Base-by-base conservation (phyloP, 2,888 invertebrate species). In the Tubulanus polymorphus region DNA sequence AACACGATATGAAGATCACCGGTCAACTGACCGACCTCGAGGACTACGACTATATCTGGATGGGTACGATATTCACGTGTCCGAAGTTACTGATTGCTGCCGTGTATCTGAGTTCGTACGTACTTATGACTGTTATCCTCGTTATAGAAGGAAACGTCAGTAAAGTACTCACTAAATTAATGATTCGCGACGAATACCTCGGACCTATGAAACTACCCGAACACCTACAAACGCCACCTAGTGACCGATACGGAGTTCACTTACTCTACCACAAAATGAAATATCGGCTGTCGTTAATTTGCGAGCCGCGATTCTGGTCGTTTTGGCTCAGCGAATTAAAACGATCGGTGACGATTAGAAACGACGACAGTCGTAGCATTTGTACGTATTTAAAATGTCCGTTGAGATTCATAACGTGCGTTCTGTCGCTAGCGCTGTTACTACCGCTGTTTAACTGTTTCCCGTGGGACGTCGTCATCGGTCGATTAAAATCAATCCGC, bases 231-330 rank as follows among this genome's bases (percentile, higher is more conserved):
- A 29, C 25, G 18, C 41, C 51, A 26, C n/a, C 23, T 20, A 20
- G 20, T 15, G 35, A 29, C 20, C 25, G 28, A 6, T 26, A 51
- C 10, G 41, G 37, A 5, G 25, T 51, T n/a, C 37, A 32, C 12
- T 15, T 37, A n/a, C 25, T 51, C n/a, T 51, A 51, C 27, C 51
- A 51, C 18, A 51, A 51, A 41, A 51, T 51, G 51, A 23, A 37
- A 25, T 51, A 15, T 15, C 25, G 51, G 5, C 41, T 51, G 25
- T 37, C 35, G 26, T 35, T 51, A 18, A 51, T 51, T 25, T 20
- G 25, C 15, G 51, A 51, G 15, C 51, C 51, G 20, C 30, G 51
- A 20, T 51, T 51, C 25, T 51, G 51, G 51, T 27, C 20, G 5
- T 51, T 51, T 28, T 51, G 51, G 51, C 18, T 51, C 25, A 51